Evolutionary conservation across 2,797 vertebrate genomes (phyloP).

Genomic region (Gallinago solitaria): DNA sequence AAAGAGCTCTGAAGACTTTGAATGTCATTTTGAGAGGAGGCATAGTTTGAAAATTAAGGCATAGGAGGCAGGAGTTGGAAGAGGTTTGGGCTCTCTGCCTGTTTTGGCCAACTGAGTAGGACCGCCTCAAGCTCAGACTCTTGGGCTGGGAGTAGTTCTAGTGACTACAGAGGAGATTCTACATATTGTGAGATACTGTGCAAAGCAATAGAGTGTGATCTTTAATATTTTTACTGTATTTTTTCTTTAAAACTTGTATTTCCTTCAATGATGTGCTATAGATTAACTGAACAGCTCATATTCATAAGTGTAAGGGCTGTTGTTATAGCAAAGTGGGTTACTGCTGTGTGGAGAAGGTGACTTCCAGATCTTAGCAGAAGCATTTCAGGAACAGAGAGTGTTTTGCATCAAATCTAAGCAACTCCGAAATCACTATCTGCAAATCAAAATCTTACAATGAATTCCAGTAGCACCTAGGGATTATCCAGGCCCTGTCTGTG

Average conservation of each 20-base stretch:
- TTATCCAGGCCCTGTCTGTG: not conserved
- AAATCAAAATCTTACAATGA: not conserved
- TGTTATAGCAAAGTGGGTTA: not conserved
- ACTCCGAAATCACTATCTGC: not conserved
- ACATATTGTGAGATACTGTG: not conserved
- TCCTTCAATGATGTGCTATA: not conserved
- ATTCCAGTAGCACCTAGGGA: not conserved
- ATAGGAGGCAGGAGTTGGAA: not conserved
- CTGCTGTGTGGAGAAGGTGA: not conserved
- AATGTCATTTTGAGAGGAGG: not conserved
- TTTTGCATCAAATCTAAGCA: not conserved
- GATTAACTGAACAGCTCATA: not conserved
- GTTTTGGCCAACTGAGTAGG: accelerated
- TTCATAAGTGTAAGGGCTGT: not conserved
- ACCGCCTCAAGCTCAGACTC: not conserved
- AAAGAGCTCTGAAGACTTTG: conserved; percentile 3
- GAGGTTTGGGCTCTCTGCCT: not conserved
- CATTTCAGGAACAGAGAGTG: not conserved
- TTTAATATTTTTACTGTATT: not conserved
- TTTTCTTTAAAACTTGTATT: not conserved
- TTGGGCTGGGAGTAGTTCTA: not conserved
- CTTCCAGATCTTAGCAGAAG: not conserved
- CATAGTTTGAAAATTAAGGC: not conserved
- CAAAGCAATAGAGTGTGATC: not conserved
- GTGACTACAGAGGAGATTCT: not conserved